phyloP scores from a whole-genome alignment of 2,888 invertebrate species.

The Ptychoptera albimana region DNA sequence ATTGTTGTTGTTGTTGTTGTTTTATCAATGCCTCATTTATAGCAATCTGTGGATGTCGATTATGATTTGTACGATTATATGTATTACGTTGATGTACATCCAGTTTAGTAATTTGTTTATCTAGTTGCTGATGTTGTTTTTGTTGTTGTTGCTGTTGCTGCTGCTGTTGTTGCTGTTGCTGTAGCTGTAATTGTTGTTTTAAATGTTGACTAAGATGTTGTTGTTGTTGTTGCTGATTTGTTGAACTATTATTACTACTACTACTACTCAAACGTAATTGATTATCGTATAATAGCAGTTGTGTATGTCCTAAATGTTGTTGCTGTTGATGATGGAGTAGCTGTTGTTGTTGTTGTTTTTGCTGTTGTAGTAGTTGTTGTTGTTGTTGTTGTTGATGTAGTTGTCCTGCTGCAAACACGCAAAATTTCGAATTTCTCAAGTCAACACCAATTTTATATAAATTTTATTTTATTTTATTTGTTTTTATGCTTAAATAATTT shows the following conservation, averaged over 20 bases:
- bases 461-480: no score
- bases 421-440: no score
- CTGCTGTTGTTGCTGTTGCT: conserved; percentile 6
- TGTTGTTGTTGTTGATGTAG: no score
- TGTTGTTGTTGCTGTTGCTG: conserved; percentile 19
- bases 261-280: conserved; percentile 9
- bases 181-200: conserved; percentile 3
- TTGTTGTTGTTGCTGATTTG: conserved; percentile 2
- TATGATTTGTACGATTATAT: conserved; percentile 34
- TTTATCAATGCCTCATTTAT: conserved; percentile 13
- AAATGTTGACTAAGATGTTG: conserved; percentile 6
- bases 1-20: conserved; percentile 21
- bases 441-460: no score
- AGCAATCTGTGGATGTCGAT: conserved; percentile 17
- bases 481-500: no score
- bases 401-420: no score
- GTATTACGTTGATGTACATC: conserved; percentile 30
- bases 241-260: conserved; percentile 7
- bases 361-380: no score
- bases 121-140: no score
- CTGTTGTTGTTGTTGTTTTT: no score
- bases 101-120: conserved; percentile 19
- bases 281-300: conserved; percentile 8
- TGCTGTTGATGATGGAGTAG: no score
- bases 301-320: conserved; percentile 6